These are phyloP conservation scores for Stegophylla sp. DNA, from an alignment of 2,888 invertebrate genomes.

Conservation along the genomic window DNA sequence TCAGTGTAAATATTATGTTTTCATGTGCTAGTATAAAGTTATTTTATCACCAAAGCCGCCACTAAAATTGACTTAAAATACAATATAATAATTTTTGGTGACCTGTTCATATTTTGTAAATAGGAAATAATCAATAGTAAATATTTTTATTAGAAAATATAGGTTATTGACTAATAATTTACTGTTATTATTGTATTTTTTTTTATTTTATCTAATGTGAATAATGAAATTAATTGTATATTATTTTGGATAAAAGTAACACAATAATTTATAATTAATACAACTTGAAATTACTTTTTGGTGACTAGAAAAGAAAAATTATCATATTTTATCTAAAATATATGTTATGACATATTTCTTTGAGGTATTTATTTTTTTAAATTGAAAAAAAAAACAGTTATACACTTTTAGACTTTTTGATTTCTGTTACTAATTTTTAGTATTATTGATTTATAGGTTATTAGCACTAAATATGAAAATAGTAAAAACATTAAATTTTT, in stretches of 20 bases:
- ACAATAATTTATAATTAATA: background rate
- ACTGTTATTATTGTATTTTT: background rate
- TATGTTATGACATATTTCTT: background rate
- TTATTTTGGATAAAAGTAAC: background rate
- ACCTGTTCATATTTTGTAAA: background rate
- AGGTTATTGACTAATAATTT: background rate
- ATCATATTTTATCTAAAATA: background rate
- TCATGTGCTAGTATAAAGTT: background rate
- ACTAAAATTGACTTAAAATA: constrained; percentile 12
- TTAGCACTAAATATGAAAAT: background rate
- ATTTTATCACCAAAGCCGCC: background rate
- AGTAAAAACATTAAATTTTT: background rate
- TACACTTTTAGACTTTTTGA: no score
- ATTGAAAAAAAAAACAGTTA: no score
- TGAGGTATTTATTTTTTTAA: background rate
- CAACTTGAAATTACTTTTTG: background rate
- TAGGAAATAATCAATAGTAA: background rate
- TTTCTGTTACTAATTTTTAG: background rate
- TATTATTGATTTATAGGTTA: background rate
- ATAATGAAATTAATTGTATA: background rate
- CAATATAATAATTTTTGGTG: background rate
- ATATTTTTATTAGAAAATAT: background rate
- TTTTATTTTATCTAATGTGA: background rate
- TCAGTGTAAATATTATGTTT: background rate
- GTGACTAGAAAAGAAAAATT: background rate